Base-by-base conservation (phyloP, 2,888 invertebrate genomes). In the Seladonia tumulorum region DNA sequence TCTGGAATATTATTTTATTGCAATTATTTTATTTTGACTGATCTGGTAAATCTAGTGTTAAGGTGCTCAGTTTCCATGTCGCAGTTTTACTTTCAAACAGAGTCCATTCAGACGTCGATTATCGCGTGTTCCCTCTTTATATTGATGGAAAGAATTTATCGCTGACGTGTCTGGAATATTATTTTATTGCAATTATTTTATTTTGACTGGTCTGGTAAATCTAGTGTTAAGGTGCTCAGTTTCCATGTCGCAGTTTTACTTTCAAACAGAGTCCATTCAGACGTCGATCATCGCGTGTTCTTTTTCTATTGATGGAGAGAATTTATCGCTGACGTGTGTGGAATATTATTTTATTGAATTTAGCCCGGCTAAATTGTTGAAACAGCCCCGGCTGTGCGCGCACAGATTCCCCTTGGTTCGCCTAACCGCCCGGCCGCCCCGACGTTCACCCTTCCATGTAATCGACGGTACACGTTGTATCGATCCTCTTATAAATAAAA, bases 401-500 rank as follows among this genome's bases (percentile, higher is more conserved):
- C 60, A 60, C 60, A 25, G 60, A 60, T 60, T 60, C 60, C 60
- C 14, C 60, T 22, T 22, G 22, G 53, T 25, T 18, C 22, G 53
- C 18, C 60, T 53, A 60, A 25, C 60, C 60, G 25, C 60, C 14
- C 60, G n/a, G n/a, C 60, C 60, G 25, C 25, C 25, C 14, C 60
- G 14, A 14, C n/a, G 60, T 78, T 82, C 75, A 78, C 35, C 78
- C 72, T 82, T 82, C 78, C 71, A 85, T 78, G 70, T 82, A 74
- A 77, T 82, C 68, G 63, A 79, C 45, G 22, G 60, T 22, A 53
- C 57, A 77, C 35, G 18, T 35, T 25, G 53, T 60, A 78, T 77
- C 84, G 35, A 76, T 74, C 63, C 74, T 70, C 77, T 81, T 71
- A 77, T 57, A 81, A 84, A 78, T 70, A 45, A 77, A 84, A 49